phyloP scores from a whole-genome alignment of 1,140 invertebrate species.

The Asbolus verrucosus region DNA sequence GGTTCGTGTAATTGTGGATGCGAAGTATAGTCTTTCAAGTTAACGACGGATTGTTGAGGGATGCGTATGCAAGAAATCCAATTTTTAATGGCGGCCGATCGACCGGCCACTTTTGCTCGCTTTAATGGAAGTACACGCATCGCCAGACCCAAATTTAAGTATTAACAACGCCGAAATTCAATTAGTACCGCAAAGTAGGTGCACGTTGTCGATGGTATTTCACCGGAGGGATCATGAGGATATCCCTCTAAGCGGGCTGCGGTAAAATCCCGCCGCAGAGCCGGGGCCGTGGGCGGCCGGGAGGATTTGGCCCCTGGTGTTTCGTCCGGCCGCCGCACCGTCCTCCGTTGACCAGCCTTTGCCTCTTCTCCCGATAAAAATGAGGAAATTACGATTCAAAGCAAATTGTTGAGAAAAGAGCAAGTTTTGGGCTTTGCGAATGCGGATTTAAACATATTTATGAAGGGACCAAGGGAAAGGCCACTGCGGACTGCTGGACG shows the following conservation, averaged over 20 bases:
- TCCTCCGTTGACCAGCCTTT: constrained; percentile 26
- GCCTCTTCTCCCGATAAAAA: constrained; percentile 33
- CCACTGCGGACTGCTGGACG: constrained; percentile 13
- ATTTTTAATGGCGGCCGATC: constrained; percentile 1
- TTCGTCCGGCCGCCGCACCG: constrained; percentile 22
- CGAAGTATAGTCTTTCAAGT: constrained; percentile 40
- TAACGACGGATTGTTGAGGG: constrained; percentile 30
- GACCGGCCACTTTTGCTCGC: constrained; percentile 9
- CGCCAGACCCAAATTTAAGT: constrained; percentile 36
- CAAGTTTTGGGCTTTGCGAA: constrained; percentile 33
- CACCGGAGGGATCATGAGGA: constrained; percentile 26
- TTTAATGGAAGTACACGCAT: constrained; percentile 26
- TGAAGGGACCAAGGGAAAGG: background rate
- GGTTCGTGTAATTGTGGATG: constrained; percentile 36
- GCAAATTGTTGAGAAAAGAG: constrained; percentile 39
- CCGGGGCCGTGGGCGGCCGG: background rate
- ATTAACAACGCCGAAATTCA: constrained; percentile 35
- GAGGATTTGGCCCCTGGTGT: background rate
- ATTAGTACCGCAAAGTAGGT: constrained; percentile 38
- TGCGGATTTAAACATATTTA: constrained; percentile 30
- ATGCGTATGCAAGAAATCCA: constrained; percentile 13
- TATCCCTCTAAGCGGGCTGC: constrained; percentile 36
- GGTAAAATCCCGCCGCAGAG: constrained; percentile 36
- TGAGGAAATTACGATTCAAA: constrained; percentile 39
- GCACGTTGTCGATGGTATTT: constrained; percentile 26